Conservation (phyloP, 2,888 invertebrate species). For the Mellilla xanthometata region DNA sequence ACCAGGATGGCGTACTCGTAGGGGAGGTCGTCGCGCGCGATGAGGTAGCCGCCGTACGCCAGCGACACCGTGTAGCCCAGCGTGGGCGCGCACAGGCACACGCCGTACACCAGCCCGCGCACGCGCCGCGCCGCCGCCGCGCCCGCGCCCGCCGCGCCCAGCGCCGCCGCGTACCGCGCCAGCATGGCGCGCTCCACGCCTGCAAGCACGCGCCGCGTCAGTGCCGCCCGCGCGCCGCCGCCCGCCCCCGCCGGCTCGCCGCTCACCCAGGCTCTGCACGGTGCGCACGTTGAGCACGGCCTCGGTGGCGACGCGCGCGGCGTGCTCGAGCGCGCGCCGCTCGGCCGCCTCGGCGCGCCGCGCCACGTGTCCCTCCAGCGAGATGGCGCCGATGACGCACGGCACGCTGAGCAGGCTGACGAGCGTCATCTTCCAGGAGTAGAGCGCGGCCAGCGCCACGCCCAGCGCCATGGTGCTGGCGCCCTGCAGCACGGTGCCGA, state of each 20-base stretch:
- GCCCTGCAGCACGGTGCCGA: conserved; percentile 84
- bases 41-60: conserved; percentile 87
- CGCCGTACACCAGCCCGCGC: conserved; percentile 86
- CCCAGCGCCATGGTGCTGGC: conserved; percentile 82
- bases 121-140: conserved; percentile 72
- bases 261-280: conserved; percentile 80
- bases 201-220: conserved; percentile 46
- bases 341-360: conserved; percentile 76
- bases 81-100: conserved; percentile 87
- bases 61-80: conserved; percentile 87
- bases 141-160: conserved; percentile 60
- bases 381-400: conserved; percentile 82
- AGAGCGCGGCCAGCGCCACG: conserved; percentile 77
- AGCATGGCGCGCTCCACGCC: conserved; percentile 80
- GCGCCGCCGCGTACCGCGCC: conserved; percentile 68
- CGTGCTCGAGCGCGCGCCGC: conserved; percentile 81
- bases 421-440: conserved; percentile 85
- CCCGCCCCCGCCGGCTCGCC: conserved; percentile 37
- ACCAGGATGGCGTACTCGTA: conserved; percentile 88
- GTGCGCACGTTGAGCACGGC: conserved; percentile 85
- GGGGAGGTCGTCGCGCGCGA: conserved; percentile 82
- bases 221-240: conserved; percentile 64
- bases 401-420: conserved; percentile 84
- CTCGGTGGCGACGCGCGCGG: conserved; percentile 84
- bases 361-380: conserved; percentile 81